phyloP scores from a whole-genome alignment of 1,140 invertebrate genomes.

The Drosophila persimilis region DNA sequence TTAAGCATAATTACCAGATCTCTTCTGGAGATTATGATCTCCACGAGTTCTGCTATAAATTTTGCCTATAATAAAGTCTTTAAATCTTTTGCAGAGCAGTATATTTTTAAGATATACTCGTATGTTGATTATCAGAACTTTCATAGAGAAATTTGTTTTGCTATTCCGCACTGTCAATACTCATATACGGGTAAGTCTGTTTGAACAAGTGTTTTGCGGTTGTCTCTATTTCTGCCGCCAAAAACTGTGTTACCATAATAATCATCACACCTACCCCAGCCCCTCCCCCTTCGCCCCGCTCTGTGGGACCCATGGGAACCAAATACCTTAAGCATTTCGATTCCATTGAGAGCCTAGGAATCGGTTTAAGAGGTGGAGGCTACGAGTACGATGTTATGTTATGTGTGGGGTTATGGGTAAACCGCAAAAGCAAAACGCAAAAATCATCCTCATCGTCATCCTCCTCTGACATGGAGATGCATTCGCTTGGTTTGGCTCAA shows the following conservation, averaged over 20 bases:
- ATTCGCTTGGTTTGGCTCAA: slow-evolving; percentile 27
- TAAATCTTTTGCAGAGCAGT: too few species aligned
- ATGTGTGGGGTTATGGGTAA: slow-evolving; percentile 18
- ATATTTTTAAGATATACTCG: too few species aligned
- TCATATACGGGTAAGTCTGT: background rate
- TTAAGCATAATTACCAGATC: too few species aligned
- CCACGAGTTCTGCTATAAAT: too few species aligned
- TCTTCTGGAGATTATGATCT: too few species aligned
- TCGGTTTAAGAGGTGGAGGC: slow-evolving; percentile 6
- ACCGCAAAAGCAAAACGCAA: slow-evolving; percentile 42
- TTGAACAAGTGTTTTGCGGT: slow-evolving; percentile 41
- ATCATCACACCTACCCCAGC: background rate
- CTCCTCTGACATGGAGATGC: slow-evolving; percentile 48
- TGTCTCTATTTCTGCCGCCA: slow-evolving; percentile 28
- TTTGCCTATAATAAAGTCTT: too few species aligned
- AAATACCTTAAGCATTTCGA: slow-evolving; percentile 16
- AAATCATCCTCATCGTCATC: slow-evolving; percentile 20
- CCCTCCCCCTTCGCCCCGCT: too few species aligned
- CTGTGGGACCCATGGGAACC: slow-evolving; percentile 29
- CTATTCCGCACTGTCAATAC: background rate
- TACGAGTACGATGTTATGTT: too few species aligned
- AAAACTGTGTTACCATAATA: slow-evolving; percentile 43
- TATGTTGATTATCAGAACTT: too few species aligned
- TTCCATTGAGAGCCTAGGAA: slow-evolving; percentile 23
- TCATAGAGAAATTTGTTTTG: background rate